Percentiles rank a stretch among this genome's conserved stretches.
These are phyloP conservation scores for Eupelmus urozonus DNA, from an alignment of 2,888 invertebrate species.

Conservation along the genomic window DNA sequence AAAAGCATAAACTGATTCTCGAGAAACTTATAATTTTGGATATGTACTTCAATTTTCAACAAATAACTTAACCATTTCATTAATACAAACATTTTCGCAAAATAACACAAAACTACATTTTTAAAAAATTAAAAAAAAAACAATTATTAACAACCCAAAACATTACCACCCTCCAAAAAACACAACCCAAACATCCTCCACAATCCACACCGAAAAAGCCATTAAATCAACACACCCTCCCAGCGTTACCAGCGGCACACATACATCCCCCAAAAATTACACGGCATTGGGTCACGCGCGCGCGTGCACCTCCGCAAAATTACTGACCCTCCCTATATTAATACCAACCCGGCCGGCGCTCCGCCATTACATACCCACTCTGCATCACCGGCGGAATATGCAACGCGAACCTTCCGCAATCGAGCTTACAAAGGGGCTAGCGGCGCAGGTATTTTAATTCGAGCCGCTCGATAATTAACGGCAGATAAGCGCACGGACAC, in stretches of 20 bases:
- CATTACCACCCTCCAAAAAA: too few relatives aligned
- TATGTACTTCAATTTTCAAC: too few relatives aligned
- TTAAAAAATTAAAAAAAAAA: too few relatives aligned
- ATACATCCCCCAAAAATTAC: not conserved
- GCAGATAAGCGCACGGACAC: constrained; percentile 42
- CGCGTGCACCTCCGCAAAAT: not conserved
- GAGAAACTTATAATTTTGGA: not conserved
- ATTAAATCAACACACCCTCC: too few relatives aligned
- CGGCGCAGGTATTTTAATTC: constrained; percentile 34
- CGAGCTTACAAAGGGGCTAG: not conserved
- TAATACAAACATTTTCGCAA: too few relatives aligned
- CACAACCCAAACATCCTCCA: too few relatives aligned
- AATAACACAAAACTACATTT: too few relatives aligned
- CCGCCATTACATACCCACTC: too few relatives aligned
- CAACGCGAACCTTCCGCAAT: not conserved
- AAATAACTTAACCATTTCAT: too few relatives aligned
- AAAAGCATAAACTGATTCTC: not conserved
- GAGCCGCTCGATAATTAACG: constrained; percentile 43
- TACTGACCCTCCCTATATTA: constrained; percentile 43
- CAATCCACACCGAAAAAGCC: too few relatives aligned
- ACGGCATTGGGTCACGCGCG: not conserved
- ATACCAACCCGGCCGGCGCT: not conserved
- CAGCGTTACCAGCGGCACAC: too few relatives aligned
- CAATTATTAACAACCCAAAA: too few relatives aligned
- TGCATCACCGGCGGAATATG: not conserved